Evolutionary conservation across 2,113 vertebrate species (phyloP).

Genomic region (Sinocyclocheilus grahami): DNA sequence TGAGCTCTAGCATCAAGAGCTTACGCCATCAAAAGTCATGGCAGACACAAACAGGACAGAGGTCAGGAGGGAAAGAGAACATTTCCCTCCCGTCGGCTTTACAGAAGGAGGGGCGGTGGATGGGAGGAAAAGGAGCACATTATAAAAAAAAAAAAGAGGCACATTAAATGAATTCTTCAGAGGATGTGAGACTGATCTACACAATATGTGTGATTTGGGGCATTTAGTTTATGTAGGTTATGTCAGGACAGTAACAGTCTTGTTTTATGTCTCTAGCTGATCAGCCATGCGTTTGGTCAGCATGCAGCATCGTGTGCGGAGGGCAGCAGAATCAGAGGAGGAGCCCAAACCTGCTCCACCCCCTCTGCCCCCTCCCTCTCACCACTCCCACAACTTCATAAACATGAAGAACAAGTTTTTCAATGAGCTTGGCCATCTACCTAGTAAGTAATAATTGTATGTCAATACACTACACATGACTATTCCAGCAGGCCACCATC

Average conservation of each 20-base stretch:
- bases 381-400: constrained; percentile 71
- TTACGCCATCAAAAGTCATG: constrained; percentile 5
- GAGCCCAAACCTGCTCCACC: constrained; percentile 49
- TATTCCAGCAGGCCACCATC: neutral
- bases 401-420: constrained; percentile 80
- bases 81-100: neutral
- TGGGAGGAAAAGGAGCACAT: too few relatives aligned
- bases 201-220: neutral
- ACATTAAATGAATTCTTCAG: too few relatives aligned
- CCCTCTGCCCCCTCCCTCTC: constrained; percentile 60
- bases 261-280: constrained; percentile 41
- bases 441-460: constrained; percentile 67
- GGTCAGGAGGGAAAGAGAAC: neutral
- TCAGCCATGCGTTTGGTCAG: constrained; percentile 67
- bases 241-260: neutral
- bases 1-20: neutral
- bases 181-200: neutral
- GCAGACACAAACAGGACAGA: neutral
- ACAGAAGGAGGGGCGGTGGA: too few relatives aligned
- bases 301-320: constrained; percentile 54
- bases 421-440: constrained; percentile 76
- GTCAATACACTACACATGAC: neutral
- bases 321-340: constrained; percentile 67
- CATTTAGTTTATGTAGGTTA: neutral
- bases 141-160: too few relatives aligned